Percentiles rank a stretch among this genome's conserved stretches.
These are phyloP conservation scores for Eurystomus glaucurus DNA, from an alignment of 2,797 vertebrate genomes.

Conservation along the genomic window DNA sequence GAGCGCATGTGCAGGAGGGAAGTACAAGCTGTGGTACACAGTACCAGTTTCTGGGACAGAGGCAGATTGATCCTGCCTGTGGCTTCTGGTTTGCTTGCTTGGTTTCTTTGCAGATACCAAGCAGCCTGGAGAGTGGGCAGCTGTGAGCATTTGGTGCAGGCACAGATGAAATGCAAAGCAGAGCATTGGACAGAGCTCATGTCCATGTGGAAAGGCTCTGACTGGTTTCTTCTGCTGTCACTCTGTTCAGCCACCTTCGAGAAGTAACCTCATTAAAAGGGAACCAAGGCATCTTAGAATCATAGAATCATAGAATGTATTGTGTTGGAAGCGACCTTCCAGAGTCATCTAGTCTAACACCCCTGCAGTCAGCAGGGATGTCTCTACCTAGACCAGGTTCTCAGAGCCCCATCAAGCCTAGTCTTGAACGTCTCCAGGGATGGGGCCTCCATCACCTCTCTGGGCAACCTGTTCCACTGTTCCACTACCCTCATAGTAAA, in stretches of 20 bases:
- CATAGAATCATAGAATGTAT: no score
- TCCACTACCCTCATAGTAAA: no score
- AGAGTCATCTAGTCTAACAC: no score
- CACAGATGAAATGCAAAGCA: background rate
- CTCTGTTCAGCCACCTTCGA: background rate
- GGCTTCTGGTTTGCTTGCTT: background rate
- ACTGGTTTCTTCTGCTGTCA: background rate
- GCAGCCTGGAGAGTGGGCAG: background rate
- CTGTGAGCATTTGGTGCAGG: accelerated
- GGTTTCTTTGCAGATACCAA: background rate
- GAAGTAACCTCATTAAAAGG: background rate
- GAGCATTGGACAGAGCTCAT: background rate
- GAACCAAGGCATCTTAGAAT: background rate
- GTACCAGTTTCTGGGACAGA: background rate
- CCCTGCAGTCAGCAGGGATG: no score
- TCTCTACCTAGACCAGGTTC: no score
- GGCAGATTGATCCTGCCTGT: background rate
- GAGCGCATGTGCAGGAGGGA: accelerated
- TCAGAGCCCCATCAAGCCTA: no score
- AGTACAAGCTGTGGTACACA: accelerated
- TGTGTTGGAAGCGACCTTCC: no score
- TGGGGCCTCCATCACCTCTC: no score
- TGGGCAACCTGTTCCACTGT: no score
- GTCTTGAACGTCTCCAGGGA: no score
- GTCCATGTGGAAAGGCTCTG: background rate